These are phyloP conservation scores for Eristalinus sepulchralis DNA, from an alignment of 2,888 invertebrate genomes.

Conservation along the genomic window DNA sequence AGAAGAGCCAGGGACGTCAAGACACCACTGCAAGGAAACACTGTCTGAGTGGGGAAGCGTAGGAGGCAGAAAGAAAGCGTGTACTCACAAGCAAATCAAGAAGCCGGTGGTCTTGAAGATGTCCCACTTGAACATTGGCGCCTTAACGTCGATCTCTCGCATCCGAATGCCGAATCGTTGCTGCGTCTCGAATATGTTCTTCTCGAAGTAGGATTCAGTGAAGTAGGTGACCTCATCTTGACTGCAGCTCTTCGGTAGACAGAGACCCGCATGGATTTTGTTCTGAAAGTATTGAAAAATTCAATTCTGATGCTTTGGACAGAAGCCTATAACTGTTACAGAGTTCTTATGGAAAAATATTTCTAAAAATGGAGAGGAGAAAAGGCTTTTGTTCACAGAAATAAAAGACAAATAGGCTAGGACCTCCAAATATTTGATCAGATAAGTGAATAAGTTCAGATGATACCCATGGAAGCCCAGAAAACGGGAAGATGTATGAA, in stretches of 20 bases:
- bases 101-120: conserved; percentile 73
- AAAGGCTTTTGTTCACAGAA: too few relatives aligned
- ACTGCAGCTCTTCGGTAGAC: conserved; percentile 80
- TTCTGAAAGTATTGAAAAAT: conserved; percentile 34
- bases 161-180: conserved; percentile 76
- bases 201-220: conserved; percentile 76
- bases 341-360: too few relatives aligned
- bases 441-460: too few relatives aligned
- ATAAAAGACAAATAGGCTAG: too few relatives aligned
- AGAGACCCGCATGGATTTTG: conserved; percentile 81
- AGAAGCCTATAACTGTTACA: too few relatives aligned
- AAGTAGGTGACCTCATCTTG: conserved; percentile 75
- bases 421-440: too few relatives aligned
- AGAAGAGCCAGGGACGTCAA: conserved; percentile 60
- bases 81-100: conserved; percentile 74
- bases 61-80: too few relatives aligned
- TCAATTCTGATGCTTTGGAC: not conserved
- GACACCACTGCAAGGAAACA: conserved; percentile 62
- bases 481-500: too few relatives aligned
- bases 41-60: not conserved
- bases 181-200: conserved; percentile 75
- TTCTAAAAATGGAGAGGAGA: too few relatives aligned
- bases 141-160: conserved; percentile 73
- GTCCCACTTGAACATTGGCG: conserved; percentile 75
- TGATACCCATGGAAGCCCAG: too few relatives aligned